These are phyloP conservation scores for Stenodema calcarata DNA, from an alignment of 2,888 invertebrate genomes.

Conservation along the genomic window DNA sequence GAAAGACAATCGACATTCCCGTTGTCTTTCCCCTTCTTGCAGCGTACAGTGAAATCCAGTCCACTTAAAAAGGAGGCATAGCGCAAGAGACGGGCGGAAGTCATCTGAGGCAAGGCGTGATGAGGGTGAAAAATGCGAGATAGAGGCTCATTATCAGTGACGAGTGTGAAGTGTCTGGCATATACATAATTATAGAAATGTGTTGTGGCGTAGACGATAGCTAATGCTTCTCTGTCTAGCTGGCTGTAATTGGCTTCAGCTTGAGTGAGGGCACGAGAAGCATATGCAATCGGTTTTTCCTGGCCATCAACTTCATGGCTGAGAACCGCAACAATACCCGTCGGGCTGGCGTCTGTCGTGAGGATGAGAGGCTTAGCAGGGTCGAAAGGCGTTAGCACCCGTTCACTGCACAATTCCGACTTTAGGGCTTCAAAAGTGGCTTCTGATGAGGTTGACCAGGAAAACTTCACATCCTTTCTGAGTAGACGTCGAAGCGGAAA, in stretches of 20 bases:
- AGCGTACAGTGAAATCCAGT: conserved; percentile 33
- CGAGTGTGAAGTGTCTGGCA: conserved; percentile 43
- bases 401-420: conserved; percentile 54
- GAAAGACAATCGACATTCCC: conserved; percentile 53
- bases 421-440: conserved; percentile 55
- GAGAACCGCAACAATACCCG: conserved; percentile 50
- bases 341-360: conserved; percentile 53
- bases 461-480: conserved; percentile 30
- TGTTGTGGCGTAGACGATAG: conserved; percentile 49
- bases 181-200: conserved; percentile 50
- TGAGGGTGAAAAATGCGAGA: conserved; percentile 45
- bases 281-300: conserved; percentile 50
- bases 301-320: conserved; percentile 51
- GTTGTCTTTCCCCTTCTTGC: conserved; percentile 51
- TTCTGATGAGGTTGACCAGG: conserved; percentile 4
- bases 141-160: conserved; percentile 50
- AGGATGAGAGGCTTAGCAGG: conserved; percentile 53
- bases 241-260: conserved; percentile 52
- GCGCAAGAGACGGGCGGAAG: conserved; percentile 46
- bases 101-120: conserved; percentile 41
- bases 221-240: conserved; percentile 53
- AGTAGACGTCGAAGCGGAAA: conserved; percentile 54
- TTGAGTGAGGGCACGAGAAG: conserved; percentile 42
- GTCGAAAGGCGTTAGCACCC: conserved; percentile 55
- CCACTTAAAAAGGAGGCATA: conserved; percentile 49